Conservation (phyloP, 2,113 vertebrate genomes). For the Peromyscus leucopus region DNA sequence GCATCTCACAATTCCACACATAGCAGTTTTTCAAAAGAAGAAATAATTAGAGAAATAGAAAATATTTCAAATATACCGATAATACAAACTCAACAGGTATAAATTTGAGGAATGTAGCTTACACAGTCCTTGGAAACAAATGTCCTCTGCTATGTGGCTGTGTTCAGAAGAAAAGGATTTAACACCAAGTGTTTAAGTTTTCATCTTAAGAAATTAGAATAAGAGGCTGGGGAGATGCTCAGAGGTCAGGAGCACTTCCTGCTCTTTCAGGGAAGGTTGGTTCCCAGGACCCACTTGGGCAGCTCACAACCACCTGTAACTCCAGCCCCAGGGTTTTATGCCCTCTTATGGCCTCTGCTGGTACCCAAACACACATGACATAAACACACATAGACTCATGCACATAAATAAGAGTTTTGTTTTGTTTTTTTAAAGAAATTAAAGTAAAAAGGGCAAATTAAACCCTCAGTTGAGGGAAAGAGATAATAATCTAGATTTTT, state of each 20-base stretch:
- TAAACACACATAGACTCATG: not conserved
- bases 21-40: not conserved
- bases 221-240: not conserved
- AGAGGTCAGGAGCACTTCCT: not conserved
- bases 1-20: not conserved
- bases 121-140: not conserved
- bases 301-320: not conserved
- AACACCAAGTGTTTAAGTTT: not conserved
- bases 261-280: not conserved
- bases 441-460: not conserved
- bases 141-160: not conserved
- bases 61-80: conserved; percentile 28
- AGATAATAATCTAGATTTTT: not conserved
- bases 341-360: not conserved
- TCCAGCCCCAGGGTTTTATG: not conserved
- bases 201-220: not conserved
- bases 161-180: not conserved
- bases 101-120: not conserved
- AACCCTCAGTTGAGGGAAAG: not conserved
- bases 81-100: not conserved
- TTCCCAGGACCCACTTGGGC: not conserved
- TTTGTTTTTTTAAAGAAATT: not conserved
- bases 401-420: not conserved
- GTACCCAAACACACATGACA: not conserved
- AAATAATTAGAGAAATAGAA: not conserved